Percentiles rank a stretch among this genome's conserved stretches.
These are phyloP conservation scores for Mycteria americana DNA, from an alignment of 2,797 vertebrate genomes.

Conservation along the genomic window DNA sequence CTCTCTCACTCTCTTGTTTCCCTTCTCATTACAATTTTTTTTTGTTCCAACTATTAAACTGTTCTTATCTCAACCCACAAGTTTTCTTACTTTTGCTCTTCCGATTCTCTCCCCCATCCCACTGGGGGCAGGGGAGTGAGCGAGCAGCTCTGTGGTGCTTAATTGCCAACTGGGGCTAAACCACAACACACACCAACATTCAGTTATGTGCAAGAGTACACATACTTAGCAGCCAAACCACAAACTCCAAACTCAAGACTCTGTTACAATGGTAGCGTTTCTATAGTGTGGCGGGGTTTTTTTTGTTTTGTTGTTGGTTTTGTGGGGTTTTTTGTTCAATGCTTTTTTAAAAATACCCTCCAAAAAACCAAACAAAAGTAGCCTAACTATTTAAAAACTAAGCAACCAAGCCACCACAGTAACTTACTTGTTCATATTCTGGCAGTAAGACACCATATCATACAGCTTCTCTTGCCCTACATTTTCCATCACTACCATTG, in stretches of 20 bases:
- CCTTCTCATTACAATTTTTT: too few species aligned
- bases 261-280: background rate
- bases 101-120: too few species aligned
- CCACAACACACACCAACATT: background rate
- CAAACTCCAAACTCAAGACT: background rate
- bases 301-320: background rate
- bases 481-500: slow-evolving; percentile 99
- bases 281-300: background rate
- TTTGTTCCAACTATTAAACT: too few species aligned
- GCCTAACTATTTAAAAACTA: background rate
- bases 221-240: background rate
- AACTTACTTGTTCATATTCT: slow-evolving; percentile 82
- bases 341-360: background rate
- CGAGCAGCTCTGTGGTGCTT: too few species aligned
- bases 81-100: too few species aligned
- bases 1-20: too few species aligned
- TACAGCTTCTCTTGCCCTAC: slow-evolving; percentile 94
- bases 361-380: background rate
- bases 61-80: too few species aligned
- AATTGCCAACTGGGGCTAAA: too few species aligned
- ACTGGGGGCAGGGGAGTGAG: too few species aligned
- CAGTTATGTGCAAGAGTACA: background rate
- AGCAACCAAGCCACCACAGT: background rate
- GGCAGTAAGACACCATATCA: slow-evolving; percentile 94
- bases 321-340: background rate